Percentiles rank a stretch among this genome's conserved stretches.
These are phyloP conservation scores for Saimiri boliviensis DNA, from an alignment of 2,113 vertebrate genomes.

Conservation along the genomic window DNA sequence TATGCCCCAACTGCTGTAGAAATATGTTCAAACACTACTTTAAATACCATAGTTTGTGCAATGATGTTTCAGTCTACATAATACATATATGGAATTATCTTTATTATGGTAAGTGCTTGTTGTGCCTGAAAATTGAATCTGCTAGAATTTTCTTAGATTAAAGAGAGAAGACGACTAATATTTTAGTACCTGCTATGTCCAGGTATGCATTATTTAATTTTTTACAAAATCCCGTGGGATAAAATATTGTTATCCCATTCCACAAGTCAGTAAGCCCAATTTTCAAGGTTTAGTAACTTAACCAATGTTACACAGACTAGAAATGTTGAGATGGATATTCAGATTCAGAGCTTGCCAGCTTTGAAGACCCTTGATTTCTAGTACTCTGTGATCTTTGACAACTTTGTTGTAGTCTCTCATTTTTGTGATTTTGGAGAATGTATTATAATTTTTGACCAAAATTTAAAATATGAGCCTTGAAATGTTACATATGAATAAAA, in stretches of 20 bases:
- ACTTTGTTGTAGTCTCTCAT: not conserved
- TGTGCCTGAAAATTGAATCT: constrained; percentile 22
- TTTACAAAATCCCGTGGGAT: not conserved
- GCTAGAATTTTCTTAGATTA: constrained; percentile 28
- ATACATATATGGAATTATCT: constrained; percentile 13
- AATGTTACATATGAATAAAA: constrained; percentile 16
- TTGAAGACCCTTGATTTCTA: constrained; percentile 26
- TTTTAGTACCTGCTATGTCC: not conserved
- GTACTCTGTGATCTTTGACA: constrained; percentile 26
- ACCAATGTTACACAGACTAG: not conserved
- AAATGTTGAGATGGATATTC: not conserved
- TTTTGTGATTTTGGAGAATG: not conserved
- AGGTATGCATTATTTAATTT: not conserved
- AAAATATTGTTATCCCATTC: not conserved
- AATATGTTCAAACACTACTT: constrained; percentile 46
- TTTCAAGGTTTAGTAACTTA: constrained; percentile 10
- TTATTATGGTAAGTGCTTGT: constrained; percentile 47
- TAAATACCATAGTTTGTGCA: not conserved
- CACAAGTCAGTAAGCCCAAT: not conserved
- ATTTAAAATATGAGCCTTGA: constrained; percentile 17
- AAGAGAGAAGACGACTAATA: constrained; percentile 22
- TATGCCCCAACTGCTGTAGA: not conserved
- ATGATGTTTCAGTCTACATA: not conserved
- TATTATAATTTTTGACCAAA: not conserved
- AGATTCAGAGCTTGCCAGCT: not conserved